Percentiles rank a stretch among this genome's conserved stretches.
Conservation (phyloP, 53 echinoderm and acorn worm genomes). For the Apostichopus leukothele region DNA sequence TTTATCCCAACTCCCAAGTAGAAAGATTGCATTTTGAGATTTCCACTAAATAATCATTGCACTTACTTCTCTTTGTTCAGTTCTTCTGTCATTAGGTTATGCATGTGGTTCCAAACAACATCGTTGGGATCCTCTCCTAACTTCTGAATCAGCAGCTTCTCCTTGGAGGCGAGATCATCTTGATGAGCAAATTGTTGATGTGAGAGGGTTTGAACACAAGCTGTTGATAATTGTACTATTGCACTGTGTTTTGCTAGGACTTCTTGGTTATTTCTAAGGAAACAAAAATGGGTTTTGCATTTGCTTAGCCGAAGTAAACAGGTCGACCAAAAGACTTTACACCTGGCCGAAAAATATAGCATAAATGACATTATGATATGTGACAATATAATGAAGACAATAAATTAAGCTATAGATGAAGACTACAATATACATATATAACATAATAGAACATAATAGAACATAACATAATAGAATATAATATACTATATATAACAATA, state of each 20-base stretch:
- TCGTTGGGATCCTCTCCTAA: conserved; percentile 58
- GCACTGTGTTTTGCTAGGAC: conserved; percentile 63
- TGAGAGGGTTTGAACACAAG: conserved; percentile 75
- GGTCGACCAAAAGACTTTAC: too few species aligned
- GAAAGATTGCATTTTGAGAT: too few species aligned
- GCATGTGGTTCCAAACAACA: conserved; percentile 56
- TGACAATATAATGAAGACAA: too few species aligned
- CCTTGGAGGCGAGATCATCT: conserved; percentile 63
- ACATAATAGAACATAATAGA: too few species aligned
- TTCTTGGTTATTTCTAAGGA: conserved; percentile 64
- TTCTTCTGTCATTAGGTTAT: conserved; percentile 54
- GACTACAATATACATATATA: too few species aligned
- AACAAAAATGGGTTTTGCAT: not conserved
- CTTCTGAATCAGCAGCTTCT: conserved; percentile 81
- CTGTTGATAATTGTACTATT: conserved; percentile 68
- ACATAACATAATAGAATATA: too few species aligned
- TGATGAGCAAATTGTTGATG: conserved; percentile 58
- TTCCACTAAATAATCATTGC: not conserved
- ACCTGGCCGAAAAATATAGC: too few species aligned
- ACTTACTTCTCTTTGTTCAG: conserved; percentile 56
- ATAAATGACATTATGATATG: too few species aligned
- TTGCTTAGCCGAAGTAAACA: too few species aligned
- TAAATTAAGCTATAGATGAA: too few species aligned
- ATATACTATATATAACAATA: too few species aligned
- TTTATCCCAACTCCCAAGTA: too few species aligned